A percentile compares a stretch with the other conserved stretches of the same genome.
phyloP scores from a whole-genome alignment of 2,113 vertebrate species.

The Ptilorrhoa leucosticta region DNA sequence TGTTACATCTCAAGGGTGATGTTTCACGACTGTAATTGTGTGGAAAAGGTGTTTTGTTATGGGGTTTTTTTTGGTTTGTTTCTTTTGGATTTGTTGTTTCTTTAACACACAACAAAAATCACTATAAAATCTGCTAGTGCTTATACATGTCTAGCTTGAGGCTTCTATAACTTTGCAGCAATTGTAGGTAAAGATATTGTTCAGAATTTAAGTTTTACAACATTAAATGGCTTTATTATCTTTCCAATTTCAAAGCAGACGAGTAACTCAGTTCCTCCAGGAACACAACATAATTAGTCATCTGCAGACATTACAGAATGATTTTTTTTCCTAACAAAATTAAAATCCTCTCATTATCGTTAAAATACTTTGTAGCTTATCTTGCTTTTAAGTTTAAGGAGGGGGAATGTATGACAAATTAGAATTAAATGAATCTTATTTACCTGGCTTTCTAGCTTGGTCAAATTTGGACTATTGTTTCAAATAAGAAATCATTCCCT shows the following conservation, averaged over 20 bases:
- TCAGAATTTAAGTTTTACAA: neutral
- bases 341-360: neutral
- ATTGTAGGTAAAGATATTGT: neutral
- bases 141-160: neutral
- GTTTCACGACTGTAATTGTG: neutral
- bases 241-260: conserved; percentile 1
- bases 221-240: conserved; percentile 5
- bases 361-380: neutral
- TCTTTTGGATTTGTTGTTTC: neutral
- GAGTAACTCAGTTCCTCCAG: neutral
- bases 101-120: neutral
- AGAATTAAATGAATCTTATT: neutral
- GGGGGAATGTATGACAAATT: neutral
- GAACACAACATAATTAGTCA: conserved; percentile 17
- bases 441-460: neutral
- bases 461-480: neutral
- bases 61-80: neutral
- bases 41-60: neutral
- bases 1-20: neutral
- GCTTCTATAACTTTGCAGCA: neutral
- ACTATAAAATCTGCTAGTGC: neutral
- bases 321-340: neutral
- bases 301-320: neutral
- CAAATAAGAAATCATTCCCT: neutral
- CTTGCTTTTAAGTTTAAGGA: neutral